A percentile compares a stretch with the other conserved stretches of the same genome.
These are phyloP conservation scores for Philantomba maxwellii DNA, from an alignment of 2,113 vertebrate genomes.

Conservation along the genomic window DNA sequence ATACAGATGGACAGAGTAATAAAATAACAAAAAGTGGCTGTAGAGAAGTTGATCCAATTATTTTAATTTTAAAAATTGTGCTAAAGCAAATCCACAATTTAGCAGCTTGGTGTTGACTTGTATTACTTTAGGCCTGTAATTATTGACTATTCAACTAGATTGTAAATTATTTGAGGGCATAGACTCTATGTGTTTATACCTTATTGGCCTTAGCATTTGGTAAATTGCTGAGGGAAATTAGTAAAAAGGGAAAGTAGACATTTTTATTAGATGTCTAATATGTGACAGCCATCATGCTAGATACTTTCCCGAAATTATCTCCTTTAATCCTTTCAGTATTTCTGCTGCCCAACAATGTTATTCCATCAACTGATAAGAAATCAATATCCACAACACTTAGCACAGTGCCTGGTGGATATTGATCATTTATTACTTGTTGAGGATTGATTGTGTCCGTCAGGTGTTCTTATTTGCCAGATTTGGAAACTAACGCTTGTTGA, in stretches of 20 bases:
- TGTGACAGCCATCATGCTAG: neutral
- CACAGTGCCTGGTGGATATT: neutral
- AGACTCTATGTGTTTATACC: neutral
- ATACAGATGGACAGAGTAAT: neutral
- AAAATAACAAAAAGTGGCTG: neutral
- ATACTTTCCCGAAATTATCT: neutral
- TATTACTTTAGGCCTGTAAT: neutral
- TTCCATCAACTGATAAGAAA: neutral
- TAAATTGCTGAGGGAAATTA: neutral
- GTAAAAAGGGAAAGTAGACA: neutral
- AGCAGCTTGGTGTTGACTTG: neutral
- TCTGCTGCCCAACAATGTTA: neutral
- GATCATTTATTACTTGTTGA: neutral
- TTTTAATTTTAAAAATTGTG: neutral
- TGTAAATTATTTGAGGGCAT: neutral
- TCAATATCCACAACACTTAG: neutral
- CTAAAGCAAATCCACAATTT: neutral
- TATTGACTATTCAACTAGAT: neutral
- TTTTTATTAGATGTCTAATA: neutral
- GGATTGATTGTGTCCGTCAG: neutral
- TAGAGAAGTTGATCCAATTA: neutral
- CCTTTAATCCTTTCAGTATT: neutral
- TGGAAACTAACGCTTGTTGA: neutral
- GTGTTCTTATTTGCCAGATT: neutral
- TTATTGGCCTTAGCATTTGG: neutral